Conservation (phyloP, 64 coral and sea anemone species). For the Acropora yongei region DNA sequence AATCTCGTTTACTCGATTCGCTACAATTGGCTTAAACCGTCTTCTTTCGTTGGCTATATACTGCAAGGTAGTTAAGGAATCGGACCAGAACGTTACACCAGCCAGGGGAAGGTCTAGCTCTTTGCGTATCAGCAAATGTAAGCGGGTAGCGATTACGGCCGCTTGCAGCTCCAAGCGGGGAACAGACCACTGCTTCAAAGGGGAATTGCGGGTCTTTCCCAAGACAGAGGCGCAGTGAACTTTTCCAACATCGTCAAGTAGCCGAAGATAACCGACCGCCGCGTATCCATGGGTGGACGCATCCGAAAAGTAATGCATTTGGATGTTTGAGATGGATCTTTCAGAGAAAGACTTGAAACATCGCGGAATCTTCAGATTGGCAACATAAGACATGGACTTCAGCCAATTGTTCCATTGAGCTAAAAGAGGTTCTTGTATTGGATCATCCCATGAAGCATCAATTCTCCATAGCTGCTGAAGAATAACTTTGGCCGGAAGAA, state of each 20-base stretch:
- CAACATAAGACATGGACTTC: neutral
- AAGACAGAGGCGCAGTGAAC: slow-evolving; percentile 52
- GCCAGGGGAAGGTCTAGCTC: slow-evolving; percentile 4
- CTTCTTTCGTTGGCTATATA: slow-evolving; percentile 43
- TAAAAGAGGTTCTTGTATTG: neutral
- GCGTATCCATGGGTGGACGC: slow-evolving; percentile 19
- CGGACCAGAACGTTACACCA: slow-evolving; percentile 13
- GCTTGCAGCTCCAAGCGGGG: slow-evolving; percentile 62
- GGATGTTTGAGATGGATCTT: neutral
- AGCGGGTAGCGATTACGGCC: slow-evolving; percentile 9
- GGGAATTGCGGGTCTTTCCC: slow-evolving; percentile 40
- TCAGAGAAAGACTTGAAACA: neutral
- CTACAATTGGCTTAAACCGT: slow-evolving; percentile 49
- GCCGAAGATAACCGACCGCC: slow-evolving; percentile 13
- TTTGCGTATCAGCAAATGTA: neutral
- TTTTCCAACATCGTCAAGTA: slow-evolving; percentile 19
- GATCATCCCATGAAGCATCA: too few relatives aligned
- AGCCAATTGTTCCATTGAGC: neutral
- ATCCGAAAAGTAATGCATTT: slow-evolving; percentile 15
- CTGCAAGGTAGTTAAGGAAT: slow-evolving; percentile 10
- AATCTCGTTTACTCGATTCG: slow-evolving; percentile 45
- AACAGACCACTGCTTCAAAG: slow-evolving; percentile 36
- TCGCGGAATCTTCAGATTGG: neutral
- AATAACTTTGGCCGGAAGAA: too few relatives aligned
- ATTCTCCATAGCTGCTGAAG: too few relatives aligned